phyloP scores from a whole-genome alignment of 2,113 vertebrate species.

The Lycocorax pyrrhopterus region DNA sequence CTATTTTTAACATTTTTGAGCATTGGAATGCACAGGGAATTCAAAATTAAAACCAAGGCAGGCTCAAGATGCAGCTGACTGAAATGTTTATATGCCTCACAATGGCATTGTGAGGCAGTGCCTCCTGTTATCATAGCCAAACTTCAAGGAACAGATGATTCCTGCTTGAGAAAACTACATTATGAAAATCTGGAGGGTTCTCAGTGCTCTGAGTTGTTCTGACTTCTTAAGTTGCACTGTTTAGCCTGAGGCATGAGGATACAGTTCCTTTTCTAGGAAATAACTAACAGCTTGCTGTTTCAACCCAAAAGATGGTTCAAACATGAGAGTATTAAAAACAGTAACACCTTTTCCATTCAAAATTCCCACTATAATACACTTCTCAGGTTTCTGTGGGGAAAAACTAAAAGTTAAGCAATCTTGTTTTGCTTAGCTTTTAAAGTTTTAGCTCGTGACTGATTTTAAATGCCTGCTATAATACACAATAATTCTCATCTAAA shows the following conservation, averaged over 20 bases:
- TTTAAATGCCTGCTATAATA: background rate
- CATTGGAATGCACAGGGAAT: background rate
- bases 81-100: background rate
- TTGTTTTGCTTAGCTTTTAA: background rate
- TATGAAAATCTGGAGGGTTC: background rate
- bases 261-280: background rate
- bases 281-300: background rate
- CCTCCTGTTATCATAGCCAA: background rate
- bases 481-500: background rate
- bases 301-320: background rate
- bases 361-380: background rate
- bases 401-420: background rate
- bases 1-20: background rate
- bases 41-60: background rate
- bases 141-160: slow-evolving; percentile 16
- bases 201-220: background rate
- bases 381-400: background rate
- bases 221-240: background rate
- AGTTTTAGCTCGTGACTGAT: background rate
- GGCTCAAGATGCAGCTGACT: background rate
- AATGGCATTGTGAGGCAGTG: background rate
- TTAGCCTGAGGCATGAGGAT: background rate
- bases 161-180: background rate
- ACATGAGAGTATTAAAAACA: background rate
- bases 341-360: background rate